phyloP scores from a whole-genome alignment of 2,888 invertebrate genomes.

The Drosophila kokeensis region DNA sequence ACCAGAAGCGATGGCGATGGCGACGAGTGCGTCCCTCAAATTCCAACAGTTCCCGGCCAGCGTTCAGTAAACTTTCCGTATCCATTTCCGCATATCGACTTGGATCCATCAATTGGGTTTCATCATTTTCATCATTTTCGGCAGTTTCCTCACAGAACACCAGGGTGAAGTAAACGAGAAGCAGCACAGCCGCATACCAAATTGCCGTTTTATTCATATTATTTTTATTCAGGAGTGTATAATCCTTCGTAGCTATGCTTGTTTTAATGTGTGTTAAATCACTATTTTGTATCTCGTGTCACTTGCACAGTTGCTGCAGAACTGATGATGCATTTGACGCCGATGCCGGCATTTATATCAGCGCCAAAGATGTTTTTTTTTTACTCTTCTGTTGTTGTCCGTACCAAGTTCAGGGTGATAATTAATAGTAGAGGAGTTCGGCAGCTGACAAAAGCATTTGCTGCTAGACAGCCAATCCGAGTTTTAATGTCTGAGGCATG shows the following conservation, averaged over 20 bases:
- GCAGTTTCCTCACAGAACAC: conserved; percentile 70
- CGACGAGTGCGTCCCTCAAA: conserved; percentile 75
- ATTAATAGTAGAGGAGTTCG: conserved; percentile 49
- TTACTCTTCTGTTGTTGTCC: conserved; percentile 25
- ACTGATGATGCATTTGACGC: conserved; percentile 66
- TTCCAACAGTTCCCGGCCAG: conserved; percentile 65
- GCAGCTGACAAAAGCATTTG: conserved; percentile 27
- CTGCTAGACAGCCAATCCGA: conserved; percentile 5
- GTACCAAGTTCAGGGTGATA: conserved; percentile 73
- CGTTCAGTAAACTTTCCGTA: conserved; percentile 45
- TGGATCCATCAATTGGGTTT: conserved; percentile 44
- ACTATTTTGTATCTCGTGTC: conserved; percentile 23
- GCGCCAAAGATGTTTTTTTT: conserved; percentile 8
- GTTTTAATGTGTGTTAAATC: conserved; percentile 15
- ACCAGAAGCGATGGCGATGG: conserved; percentile 69
- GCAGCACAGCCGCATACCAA: conserved; percentile 68
- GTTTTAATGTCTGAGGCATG: conserved; percentile 70
- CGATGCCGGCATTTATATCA: conserved; percentile 59
- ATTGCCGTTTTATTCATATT: conserved; percentile 78
- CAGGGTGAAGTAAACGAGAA: conserved; percentile 75
- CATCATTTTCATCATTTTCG: conserved; percentile 30
- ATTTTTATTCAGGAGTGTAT: conserved; percentile 20
- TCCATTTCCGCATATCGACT: conserved; percentile 31
- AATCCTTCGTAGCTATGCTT: conserved; percentile 37
- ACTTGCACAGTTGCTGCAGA: conserved; percentile 64